Percentiles rank a stretch among this genome's conserved stretches.
Evolutionary conservation across 2,113 vertebrate genomes (phyloP).

Genomic region (Parus major): DNA sequence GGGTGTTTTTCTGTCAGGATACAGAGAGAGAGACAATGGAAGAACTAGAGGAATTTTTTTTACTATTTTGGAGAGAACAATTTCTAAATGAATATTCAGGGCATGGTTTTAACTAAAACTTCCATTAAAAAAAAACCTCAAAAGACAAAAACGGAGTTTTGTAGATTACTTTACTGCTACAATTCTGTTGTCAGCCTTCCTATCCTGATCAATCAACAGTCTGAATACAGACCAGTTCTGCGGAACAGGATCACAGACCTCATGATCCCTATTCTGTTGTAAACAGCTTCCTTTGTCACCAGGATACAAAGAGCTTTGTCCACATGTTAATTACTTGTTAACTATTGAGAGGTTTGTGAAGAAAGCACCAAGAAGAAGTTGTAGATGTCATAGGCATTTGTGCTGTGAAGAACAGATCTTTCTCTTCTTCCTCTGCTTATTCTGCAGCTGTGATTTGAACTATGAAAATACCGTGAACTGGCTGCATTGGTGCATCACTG

Average conservation of each 20-base stretch:
- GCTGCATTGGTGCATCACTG: not conserved
- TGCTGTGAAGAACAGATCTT: not conserved
- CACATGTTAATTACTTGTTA: not conserved
- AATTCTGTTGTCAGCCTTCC: not conserved
- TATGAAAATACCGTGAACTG: not conserved
- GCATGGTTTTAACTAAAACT: not conserved
- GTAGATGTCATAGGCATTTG: not conserved
- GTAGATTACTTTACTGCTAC: not conserved
- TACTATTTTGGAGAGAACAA: not conserved
- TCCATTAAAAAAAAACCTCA: not conserved
- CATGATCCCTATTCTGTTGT: not conserved
- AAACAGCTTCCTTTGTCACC: not conserved
- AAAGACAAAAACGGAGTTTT: not conserved
- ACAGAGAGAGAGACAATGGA: not conserved
- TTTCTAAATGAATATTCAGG: not conserved
- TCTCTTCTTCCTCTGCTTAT: not conserved
- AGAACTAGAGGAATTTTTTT: not conserved
- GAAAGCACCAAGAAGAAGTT: not conserved
- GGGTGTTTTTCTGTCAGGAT: accelerated
- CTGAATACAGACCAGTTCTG: not conserved
- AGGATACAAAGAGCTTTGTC: not conserved
- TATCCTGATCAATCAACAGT: not conserved
- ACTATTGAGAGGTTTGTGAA: not conserved
- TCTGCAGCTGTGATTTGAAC: not conserved
- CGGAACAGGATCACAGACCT: not conserved